Conservation (phyloP, 92 coral and sea anemone species). For the Pocillopora grandis region DNA sequence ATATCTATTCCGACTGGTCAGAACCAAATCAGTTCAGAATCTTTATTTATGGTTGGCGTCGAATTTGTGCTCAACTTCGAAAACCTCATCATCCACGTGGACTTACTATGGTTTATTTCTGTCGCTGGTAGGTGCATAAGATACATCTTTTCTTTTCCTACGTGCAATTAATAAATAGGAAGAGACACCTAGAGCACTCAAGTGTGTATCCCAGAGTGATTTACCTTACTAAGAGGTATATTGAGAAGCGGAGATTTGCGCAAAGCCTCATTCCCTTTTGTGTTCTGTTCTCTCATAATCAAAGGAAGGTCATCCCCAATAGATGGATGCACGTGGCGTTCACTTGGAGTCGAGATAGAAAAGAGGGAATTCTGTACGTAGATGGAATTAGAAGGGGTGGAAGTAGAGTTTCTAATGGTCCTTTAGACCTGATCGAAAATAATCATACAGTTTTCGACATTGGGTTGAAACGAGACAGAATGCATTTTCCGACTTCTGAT, state of each 20-base stretch:
- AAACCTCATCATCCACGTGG: slow-evolving; percentile 7
- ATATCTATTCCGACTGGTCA: slow-evolving; percentile 31
- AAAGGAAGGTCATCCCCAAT: not conserved
- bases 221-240: too few relatives aligned
- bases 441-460: slow-evolving; percentile 29
- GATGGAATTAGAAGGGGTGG: not conserved
- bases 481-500: not conserved
- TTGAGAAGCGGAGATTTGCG: too few relatives aligned
- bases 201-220: too few relatives aligned
- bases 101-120: not conserved
- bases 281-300: not conserved
- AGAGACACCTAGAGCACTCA: too few relatives aligned
- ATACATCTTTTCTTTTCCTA: too few relatives aligned
- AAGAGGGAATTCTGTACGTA: not conserved
- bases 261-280: too few relatives aligned
- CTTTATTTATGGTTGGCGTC: not conserved
- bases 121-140: too few relatives aligned
- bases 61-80: not conserved
- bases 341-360: slow-evolving; percentile 23
- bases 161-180: too few relatives aligned
- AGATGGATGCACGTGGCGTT: slow-evolving; percentile 28
- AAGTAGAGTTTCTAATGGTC: not conserved
- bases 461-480: slow-evolving; percentile 23
- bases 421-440: slow-evolving; percentile 9
- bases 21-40: slow-evolving; percentile 23